Evolutionary conservation across 2,113 vertebrate genomes (phyloP).

Genomic region (Mormyrus iriodes): DNA sequence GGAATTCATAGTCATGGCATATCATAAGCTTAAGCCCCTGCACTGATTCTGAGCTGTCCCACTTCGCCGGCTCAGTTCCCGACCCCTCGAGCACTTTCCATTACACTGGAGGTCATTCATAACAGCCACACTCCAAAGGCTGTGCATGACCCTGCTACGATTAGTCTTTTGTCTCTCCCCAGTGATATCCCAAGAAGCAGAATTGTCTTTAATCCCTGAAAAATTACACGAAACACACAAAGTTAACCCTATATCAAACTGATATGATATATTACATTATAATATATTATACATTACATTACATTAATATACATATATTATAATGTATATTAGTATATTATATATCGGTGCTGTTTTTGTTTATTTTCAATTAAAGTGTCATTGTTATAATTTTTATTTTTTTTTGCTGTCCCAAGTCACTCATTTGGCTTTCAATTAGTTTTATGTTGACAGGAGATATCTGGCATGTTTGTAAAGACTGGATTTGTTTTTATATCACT

Average conservation of each 20-base stretch:
- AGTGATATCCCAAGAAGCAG: neutral
- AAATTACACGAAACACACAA: constrained; percentile 7
- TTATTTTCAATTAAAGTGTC: neutral
- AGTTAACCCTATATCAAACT: neutral
- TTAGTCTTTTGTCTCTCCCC: constrained; percentile 13
- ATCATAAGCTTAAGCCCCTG: neutral
- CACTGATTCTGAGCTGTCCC: neutral
- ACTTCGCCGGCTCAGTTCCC: neutral
- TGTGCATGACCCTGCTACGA: constrained; percentile 8
- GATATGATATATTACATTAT: neutral
- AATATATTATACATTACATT: no score
- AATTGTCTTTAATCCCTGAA: constrained; percentile 2
- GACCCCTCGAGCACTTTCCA: constrained; percentile 15
- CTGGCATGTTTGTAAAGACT: neutral
- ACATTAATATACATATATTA: no score
- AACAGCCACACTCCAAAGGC: constrained; percentile 10
- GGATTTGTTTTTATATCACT: neutral
- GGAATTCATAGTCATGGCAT: neutral
- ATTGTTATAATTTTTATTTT: neutral
- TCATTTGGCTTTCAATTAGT: neutral
- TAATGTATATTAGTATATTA: neutral
- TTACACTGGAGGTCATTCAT: neutral
- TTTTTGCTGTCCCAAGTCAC: neutral
- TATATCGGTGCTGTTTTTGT: neutral
- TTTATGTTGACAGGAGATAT: neutral